Base-by-base conservation (phyloP, 2,113 vertebrate genomes). In the Tachycineta bicolor region DNA sequence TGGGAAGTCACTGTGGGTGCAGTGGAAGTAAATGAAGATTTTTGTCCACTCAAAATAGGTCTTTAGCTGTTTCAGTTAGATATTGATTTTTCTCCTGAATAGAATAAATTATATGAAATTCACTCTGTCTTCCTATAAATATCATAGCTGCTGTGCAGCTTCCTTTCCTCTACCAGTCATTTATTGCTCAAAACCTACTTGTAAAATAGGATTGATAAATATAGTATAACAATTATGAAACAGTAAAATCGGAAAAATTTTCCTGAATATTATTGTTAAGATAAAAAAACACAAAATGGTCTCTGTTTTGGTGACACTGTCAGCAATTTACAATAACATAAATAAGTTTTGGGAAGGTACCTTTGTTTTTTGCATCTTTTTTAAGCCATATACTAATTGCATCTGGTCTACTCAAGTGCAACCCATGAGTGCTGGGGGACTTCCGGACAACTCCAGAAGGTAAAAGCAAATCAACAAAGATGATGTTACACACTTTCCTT, bases 391-490 rank as follows among this genome's bases (percentile, higher is more conserved):
- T 3, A 10, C 13, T 85, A 26, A 84, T 78, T 65, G 69, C 3
- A 1, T 68, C 26, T 64, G 70, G 19, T 64, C 44, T 24, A 31
- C 29, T 80, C 49, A 39, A 90, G 26, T 37, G 13, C 6, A 90
- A 79, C 44, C 58, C 74, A 5, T 67, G 47, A 82, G 22, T 43
- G 19, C 77, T 59, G n/a, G 26, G 73, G 18, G 15, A 63, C 47
- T 79, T 58, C 28, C 59, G 94, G 70, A 90, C 9, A 19, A 64
- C 59, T 82, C 62, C 11, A n/a, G 73, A 83, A 71, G 94, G 93
- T 59, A 82, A 90, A 91, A 97, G 76, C 62, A 96, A 97, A 95
- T 62, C 84, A 90, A 71, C 53, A 86, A 94, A 87, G 46, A 82
- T 73, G 77, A 90, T 83, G 52, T 86, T 96, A 67, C 69, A 74